phyloP scores from a whole-genome alignment of 2,113 vertebrate species.

The Aix galericulata region DNA sequence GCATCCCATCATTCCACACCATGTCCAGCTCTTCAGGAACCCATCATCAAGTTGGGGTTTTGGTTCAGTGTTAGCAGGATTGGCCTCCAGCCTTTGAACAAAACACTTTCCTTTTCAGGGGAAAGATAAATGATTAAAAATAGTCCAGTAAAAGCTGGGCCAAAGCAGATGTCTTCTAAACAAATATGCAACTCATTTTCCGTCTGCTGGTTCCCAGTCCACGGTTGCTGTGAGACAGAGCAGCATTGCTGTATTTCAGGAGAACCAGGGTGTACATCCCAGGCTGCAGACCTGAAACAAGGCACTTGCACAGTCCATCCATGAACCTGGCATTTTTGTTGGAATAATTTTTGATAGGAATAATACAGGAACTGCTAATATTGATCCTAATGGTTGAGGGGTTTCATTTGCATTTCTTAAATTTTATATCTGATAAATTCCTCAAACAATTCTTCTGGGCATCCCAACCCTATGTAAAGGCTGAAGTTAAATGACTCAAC shows the following conservation, averaged over 20 bases:
- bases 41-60: background rate
- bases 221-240: background rate
- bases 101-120: background rate
- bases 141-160: background rate
- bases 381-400: background rate
- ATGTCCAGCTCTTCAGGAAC: background rate
- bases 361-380: background rate
- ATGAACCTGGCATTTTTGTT: background rate
- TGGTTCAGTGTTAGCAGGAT: background rate
- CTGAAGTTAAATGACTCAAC: conserved; percentile 12
- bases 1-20: background rate
- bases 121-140: background rate
- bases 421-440: background rate
- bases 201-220: background rate
- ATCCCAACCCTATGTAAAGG: background rate
- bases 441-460: background rate
- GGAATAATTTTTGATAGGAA: background rate
- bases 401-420: background rate
- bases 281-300: background rate
- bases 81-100: conserved; percentile 9
- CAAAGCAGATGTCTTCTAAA: background rate
- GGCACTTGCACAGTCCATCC: background rate
- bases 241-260: background rate
- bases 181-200: conserved; percentile 33
- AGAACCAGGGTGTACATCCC: background rate